Conservation (phyloP, 2,797 vertebrate species). For the Macroramphosus scolopax region DNA sequence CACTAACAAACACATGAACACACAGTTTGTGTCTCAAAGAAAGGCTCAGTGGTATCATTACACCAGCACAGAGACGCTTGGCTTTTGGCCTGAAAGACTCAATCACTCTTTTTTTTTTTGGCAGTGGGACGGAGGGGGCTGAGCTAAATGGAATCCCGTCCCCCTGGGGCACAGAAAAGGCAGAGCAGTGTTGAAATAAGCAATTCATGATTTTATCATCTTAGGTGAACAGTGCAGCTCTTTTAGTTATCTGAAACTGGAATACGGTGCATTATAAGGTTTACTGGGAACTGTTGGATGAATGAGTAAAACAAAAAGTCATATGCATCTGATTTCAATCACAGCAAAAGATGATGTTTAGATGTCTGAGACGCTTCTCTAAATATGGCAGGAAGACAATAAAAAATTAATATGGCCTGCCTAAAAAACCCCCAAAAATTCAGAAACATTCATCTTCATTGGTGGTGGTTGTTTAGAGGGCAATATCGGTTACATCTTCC, state of each 20-base stretch:
- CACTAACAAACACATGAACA: conserved; percentile 46
- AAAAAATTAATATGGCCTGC: no score
- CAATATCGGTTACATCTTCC: no score
- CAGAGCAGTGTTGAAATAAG: conserved; percentile 73
- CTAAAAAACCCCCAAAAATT: background rate
- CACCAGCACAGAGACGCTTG: conserved; percentile 47
- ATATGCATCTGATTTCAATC: no score
- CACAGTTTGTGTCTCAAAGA: conserved; percentile 53
- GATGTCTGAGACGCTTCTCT: no score
- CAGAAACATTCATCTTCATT: background rate
- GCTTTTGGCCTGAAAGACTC: conserved; percentile 57
- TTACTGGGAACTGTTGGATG: no score
- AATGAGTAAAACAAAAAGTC: no score
- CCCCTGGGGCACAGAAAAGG: conserved; percentile 61
- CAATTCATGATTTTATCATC: conserved; percentile 78
- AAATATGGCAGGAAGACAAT: no score
- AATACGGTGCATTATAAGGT: no score
- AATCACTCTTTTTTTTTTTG: conserved; percentile 11
- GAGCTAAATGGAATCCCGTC: conserved; percentile 67
- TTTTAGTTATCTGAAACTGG: conserved; percentile 46
- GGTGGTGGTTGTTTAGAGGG: background rate
- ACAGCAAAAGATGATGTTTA: no score
- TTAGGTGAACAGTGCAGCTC: conserved; percentile 69
- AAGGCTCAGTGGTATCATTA: conserved; percentile 58
- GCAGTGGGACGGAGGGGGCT: conserved; percentile 20